Evolutionary conservation across 2,888 invertebrate genomes (phyloP).

Genomic region (Sympetrum striolatum): DNA sequence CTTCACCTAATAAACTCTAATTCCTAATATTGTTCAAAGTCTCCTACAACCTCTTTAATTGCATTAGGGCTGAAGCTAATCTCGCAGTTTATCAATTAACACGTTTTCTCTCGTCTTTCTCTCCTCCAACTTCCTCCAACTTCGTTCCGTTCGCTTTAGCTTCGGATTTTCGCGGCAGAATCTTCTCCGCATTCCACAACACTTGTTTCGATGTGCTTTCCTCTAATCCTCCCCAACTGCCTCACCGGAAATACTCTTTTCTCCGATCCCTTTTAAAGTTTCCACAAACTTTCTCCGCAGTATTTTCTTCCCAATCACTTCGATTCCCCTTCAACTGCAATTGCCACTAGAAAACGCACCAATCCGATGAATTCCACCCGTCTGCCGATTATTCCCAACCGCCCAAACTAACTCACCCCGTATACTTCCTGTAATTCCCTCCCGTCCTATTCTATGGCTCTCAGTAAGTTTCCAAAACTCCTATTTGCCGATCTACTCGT

Average conservation of each 20-base stretch:
- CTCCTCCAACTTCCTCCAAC: not conserved
- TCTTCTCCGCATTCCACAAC: not conserved
- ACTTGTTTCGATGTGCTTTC: not conserved
- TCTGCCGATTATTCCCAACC: constrained; percentile 22
- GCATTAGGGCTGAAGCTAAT: not conserved
- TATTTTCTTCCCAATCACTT: constrained; percentile 11
- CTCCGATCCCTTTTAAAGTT: constrained; percentile 32
- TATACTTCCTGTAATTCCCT: constrained; percentile 1
- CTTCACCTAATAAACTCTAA: too few species aligned
- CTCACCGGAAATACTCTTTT: not conserved
- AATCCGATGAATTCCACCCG: not conserved
- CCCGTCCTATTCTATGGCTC: not conserved
- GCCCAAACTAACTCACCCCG: not conserved
- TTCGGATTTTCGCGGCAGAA: not conserved
- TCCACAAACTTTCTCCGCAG: constrained; percentile 6
- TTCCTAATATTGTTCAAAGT: too few species aligned
- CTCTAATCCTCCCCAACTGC: constrained; percentile 26
- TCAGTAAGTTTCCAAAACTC: not conserved
- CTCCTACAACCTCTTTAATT: too few species aligned
- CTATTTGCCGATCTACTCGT: not conserved
- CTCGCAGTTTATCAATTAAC: not conserved
- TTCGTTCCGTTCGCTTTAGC: not conserved
- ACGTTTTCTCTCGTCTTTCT: not conserved
- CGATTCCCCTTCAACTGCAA: not conserved
- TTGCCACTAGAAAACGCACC: not conserved